Conservation (phyloP, 2,888 invertebrate species). For the Apantesis nais region DNA sequence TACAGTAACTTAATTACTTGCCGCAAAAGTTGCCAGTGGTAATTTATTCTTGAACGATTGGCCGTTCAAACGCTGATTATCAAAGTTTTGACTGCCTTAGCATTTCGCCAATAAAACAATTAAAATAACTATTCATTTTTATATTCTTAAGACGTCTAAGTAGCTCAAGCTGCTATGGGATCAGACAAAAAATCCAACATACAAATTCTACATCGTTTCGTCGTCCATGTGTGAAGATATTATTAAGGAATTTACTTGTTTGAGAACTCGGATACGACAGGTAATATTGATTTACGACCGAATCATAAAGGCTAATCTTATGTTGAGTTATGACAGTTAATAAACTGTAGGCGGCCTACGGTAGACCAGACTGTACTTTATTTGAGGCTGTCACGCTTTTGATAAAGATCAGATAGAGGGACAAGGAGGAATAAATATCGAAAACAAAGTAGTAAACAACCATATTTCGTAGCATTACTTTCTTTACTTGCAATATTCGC, state of each 20-base stretch:
- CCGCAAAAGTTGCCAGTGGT: slow-evolving; percentile 59
- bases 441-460: neutral
- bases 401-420: too few relatives aligned
- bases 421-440: neutral
- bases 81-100: slow-evolving; percentile 59
- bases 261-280: neutral
- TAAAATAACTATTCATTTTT: slow-evolving; percentile 32
- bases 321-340: neutral
- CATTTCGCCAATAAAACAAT: slow-evolving; percentile 38
- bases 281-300: slow-evolving; percentile 1
- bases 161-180: too few relatives aligned
- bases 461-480: too few relatives aligned
- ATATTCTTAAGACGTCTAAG: too few relatives aligned
- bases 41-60: slow-evolving; percentile 73
- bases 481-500: too few relatives aligned
- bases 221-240: too few relatives aligned
- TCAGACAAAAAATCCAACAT: too few relatives aligned
- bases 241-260: neutral
- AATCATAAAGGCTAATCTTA: neutral
- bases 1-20: slow-evolving; percentile 69
- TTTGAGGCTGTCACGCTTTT: neutral
- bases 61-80: slow-evolving; percentile 69
- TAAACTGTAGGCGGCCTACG: neutral
- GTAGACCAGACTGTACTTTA: neutral
- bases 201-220: neutral